Percentiles rank a stretch among this genome's conserved stretches.
Conservation (phyloP, 2,113 vertebrate genomes). For the Prinia subflava region DNA sequence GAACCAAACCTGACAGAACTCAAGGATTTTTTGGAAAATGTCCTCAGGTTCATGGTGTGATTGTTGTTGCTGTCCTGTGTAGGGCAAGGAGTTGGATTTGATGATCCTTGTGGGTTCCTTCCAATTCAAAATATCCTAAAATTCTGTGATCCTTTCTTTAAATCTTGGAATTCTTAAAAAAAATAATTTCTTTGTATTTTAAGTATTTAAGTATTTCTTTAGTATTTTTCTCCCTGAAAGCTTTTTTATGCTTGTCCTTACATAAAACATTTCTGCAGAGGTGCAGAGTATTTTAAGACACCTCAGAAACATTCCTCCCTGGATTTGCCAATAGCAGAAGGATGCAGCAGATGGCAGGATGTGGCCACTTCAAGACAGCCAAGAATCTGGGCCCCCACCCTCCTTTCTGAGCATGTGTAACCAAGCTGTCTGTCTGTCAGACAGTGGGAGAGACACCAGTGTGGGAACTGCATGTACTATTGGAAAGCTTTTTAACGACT, state of each 20-base stretch:
- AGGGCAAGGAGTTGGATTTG: background rate
- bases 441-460: conserved; percentile 57
- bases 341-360: conserved; percentile 66
- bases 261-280: background rate
- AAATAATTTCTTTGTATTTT: background rate
- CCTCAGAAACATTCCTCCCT: conserved; percentile 4
- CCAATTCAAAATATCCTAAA: background rate
- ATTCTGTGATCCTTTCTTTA: background rate
- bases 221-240: background rate
- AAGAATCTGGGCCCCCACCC: conserved; percentile 57
- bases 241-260: background rate
- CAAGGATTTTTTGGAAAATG: background rate
- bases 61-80: background rate
- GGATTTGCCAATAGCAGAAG: conserved; percentile 23
- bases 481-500: conserved; percentile 38
- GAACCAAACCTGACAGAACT: background rate
- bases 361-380: conserved; percentile 66
- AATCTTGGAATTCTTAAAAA: background rate
- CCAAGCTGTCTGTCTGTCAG: conserved; percentile 66
- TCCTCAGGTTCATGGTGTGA: background rate
- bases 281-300: background rate
- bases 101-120: background rate
- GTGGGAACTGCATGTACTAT: conserved; percentile 54
- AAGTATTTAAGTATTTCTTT: background rate
- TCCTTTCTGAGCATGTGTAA: conserved; percentile 66